Conservation (phyloP, 2,797 vertebrate species). For the Corythornis leucogaster region DNA sequence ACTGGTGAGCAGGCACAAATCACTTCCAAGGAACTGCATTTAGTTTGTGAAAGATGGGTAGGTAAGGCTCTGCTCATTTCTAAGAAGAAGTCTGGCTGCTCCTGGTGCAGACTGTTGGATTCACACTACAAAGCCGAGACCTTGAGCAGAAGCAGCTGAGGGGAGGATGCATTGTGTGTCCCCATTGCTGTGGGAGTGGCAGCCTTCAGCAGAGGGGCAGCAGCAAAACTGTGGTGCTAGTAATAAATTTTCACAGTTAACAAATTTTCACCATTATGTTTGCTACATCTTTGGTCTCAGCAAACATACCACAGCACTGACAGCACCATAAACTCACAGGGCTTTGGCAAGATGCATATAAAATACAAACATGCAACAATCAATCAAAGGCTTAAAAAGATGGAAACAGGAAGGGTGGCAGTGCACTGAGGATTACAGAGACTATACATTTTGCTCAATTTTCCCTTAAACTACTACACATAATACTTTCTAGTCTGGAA, state of each 20-base stretch:
- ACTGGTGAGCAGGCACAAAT: not conserved
- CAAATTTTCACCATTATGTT: not conserved
- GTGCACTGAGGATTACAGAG: not conserved
- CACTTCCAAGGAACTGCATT: not conserved
- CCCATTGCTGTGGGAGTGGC: not conserved
- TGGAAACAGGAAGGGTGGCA: not conserved
- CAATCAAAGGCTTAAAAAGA: not conserved
- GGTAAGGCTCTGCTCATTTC: not conserved
- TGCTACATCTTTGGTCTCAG: not conserved
- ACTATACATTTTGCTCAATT: not conserved
- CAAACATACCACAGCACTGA: not conserved
- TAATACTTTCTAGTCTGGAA: not conserved
- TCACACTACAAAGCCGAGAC: not conserved
- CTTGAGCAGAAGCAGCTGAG: not conserved
- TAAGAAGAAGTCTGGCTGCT: not conserved
- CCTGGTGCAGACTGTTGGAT: not conserved
- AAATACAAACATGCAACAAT: not conserved
- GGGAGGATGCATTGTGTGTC: not conserved
- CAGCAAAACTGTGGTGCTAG: not conserved
- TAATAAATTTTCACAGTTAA: not conserved
- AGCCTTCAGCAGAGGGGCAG: not conserved
- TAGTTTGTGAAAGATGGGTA: not conserved
- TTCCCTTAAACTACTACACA: not conserved
- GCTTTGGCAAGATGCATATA: not conserved
- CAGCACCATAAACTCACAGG: not conserved